Conservation (phyloP, 2,113 vertebrate genomes). For the Tachycineta bicolor region DNA sequence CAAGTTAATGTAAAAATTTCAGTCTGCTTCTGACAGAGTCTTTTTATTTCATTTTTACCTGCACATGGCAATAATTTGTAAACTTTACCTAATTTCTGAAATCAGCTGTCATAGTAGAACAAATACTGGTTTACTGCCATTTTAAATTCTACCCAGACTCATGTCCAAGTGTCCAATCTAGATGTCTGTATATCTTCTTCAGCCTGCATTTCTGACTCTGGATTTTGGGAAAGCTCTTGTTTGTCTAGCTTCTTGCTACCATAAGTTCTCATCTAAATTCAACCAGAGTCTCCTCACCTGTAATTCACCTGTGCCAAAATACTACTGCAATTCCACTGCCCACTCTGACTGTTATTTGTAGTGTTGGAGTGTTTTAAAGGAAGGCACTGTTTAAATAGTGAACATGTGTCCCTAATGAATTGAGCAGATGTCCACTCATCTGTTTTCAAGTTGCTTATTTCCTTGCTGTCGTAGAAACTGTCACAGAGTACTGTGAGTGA, state of each 20-base stretch:
- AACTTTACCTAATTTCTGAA: not conserved
- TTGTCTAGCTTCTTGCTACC: not conserved
- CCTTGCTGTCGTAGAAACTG: not conserved
- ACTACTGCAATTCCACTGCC: not conserved
- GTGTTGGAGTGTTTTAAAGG: not conserved
- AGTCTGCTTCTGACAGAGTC: not conserved
- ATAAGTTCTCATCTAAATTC: not conserved
- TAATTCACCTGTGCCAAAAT: not conserved
- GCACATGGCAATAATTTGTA: not conserved
- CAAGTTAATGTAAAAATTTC: not conserved
- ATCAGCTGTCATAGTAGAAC: not conserved
- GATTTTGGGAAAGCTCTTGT: not conserved
- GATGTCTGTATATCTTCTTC: not conserved
- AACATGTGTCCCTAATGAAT: not conserved
- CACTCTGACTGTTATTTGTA: not conserved
- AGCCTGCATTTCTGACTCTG: not conserved
- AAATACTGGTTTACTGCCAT: not conserved
- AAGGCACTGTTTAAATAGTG: not conserved
- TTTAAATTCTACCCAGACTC: not conserved
- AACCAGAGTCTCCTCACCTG: not conserved
- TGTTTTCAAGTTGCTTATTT: not conserved
- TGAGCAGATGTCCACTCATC: not conserved
- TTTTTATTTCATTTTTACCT: not conserved
- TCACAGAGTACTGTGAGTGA: not conserved
- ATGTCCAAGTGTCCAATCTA: fast-evolving